Evolutionary conservation across 2,113 vertebrate genomes (phyloP), one percentile per base, ranked within the genome.

Genomic region (Agapornis roseicollis): DNA sequence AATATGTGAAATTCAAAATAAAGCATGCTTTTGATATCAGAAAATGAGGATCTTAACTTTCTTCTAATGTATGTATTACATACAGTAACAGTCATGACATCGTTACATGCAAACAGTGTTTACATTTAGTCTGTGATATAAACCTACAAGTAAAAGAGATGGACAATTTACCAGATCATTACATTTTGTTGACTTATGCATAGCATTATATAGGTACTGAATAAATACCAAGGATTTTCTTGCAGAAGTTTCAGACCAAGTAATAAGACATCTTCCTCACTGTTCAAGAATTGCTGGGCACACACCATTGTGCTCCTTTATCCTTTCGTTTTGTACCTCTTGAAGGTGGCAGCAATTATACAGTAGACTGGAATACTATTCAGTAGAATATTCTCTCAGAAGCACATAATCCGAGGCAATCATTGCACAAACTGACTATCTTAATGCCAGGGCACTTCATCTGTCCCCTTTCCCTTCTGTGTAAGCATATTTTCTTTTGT

Each of bases 381-480:
- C 65, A 78, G 69, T 85, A 86, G 80, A 89, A 82, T 88, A 92
- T 90, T 90, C 37, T 71, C 53, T 93, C 50, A 77, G 55, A 95
- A 90, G 27, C 46, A 76, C 50, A 17, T 27, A 49, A 24, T 90
- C 70, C n/a, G 60, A 91, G 65, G 47, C 55, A 55, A 60, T 83
- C 83, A 80, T 29, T 72, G 44, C 80, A 80, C 58, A 79, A 90
- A 72, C 56, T 65, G 87, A 80, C 85, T 93, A 89, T 77, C 89
- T 95, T 89, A 80, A 88, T 88, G 68, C 79, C 64, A 83, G 72
- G 79, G 47, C 23, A 41, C 47, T 85, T 89, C 65, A 29, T 70
- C 53, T 86, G 53, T 28, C n/a, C 72, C 27, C 29, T 72, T 82
- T 85, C 69, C 52, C 1, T 8, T 69, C 56, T 41, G 18, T 16